Evolutionary conservation across 2,797 vertebrate species (phyloP).

Genomic region (Semaprochilodus insignis): DNA sequence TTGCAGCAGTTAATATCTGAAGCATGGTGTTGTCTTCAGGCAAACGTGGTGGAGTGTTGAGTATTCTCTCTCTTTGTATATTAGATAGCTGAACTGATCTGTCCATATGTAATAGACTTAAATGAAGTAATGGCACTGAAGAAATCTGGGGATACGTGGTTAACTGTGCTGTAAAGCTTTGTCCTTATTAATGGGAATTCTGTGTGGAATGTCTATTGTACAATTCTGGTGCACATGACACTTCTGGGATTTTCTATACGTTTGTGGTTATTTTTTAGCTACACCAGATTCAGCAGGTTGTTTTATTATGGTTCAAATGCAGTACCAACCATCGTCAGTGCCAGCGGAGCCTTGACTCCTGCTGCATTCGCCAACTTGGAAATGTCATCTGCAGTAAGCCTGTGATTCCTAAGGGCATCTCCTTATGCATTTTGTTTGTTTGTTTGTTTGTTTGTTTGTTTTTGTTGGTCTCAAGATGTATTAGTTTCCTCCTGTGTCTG

Average conservation of each 20-base stretch:
- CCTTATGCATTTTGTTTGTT: constrained; percentile 30
- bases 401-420: constrained; percentile 47
- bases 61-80: constrained; percentile 51
- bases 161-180: constrained; percentile 49
- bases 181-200: constrained; percentile 45
- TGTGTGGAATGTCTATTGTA: constrained; percentile 57
- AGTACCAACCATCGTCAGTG: constrained; percentile 26
- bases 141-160: constrained; percentile 40
- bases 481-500: constrained; percentile 59
- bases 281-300: constrained; percentile 44
- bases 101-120: constrained; percentile 44
- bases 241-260: constrained; percentile 48
- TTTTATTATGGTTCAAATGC: constrained; percentile 52
- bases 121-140: constrained; percentile 33
- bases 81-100: constrained; percentile 35
- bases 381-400: constrained; percentile 40
- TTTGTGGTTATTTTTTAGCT: no score
- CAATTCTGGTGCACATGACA: constrained; percentile 48
- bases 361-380: constrained; percentile 46
- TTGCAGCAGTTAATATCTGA: background rate
- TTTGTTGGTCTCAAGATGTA: constrained; percentile 32
- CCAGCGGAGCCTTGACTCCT: constrained; percentile 32
- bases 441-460: constrained; percentile 53
- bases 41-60: constrained; percentile 32
- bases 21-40: constrained; percentile 37